Conservation (phyloP, 2,797 vertebrate genomes). For the Chelon auratus region DNA sequence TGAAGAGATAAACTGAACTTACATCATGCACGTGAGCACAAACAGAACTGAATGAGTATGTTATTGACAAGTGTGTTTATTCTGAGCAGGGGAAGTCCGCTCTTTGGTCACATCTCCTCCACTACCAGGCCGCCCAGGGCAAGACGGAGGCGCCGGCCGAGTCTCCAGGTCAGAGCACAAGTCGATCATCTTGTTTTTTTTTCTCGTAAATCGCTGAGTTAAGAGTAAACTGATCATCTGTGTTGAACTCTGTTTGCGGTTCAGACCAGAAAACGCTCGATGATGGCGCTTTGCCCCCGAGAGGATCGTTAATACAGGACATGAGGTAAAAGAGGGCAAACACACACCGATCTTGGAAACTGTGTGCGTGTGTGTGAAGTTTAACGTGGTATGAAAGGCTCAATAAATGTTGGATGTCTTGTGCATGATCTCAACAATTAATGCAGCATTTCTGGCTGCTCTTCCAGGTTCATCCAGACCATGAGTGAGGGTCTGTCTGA, state of each 20-base stretch:
- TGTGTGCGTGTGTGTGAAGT: not conserved
- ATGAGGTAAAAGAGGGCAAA: slow-evolving; percentile 87
- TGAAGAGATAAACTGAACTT: slow-evolving; percentile 19
- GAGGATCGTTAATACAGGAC: slow-evolving; percentile 92
- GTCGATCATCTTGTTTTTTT: not conserved
- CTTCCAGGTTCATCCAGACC: slow-evolving; percentile 91
- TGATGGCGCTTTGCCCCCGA: slow-evolving; percentile 82
- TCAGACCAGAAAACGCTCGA: slow-evolving; percentile 89
- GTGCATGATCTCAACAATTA: not conserved
- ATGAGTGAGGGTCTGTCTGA: slow-evolving; percentile 97
- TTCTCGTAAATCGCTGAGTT: slow-evolving; percentile 2
- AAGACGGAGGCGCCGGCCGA: slow-evolving; percentile 87
- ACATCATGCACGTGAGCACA: slow-evolving; percentile 9
- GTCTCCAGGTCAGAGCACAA: slow-evolving; percentile 86
- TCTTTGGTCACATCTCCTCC: slow-evolving; percentile 97
- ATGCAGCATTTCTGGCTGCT: not conserved
- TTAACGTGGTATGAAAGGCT: not conserved
- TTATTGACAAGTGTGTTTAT: slow-evolving; percentile 33
- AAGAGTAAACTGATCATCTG: not conserved
- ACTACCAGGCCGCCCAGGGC: slow-evolving; percentile 92
- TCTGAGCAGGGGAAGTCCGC: slow-evolving; percentile 92
- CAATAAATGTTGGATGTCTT: not conserved
- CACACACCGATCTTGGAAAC: not conserved
- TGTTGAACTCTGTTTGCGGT: slow-evolving; percentile 58
- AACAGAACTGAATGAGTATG: not conserved